Conservation (phyloP, 2,888 invertebrate genomes). For the Plemyria rubiginata region DNA sequence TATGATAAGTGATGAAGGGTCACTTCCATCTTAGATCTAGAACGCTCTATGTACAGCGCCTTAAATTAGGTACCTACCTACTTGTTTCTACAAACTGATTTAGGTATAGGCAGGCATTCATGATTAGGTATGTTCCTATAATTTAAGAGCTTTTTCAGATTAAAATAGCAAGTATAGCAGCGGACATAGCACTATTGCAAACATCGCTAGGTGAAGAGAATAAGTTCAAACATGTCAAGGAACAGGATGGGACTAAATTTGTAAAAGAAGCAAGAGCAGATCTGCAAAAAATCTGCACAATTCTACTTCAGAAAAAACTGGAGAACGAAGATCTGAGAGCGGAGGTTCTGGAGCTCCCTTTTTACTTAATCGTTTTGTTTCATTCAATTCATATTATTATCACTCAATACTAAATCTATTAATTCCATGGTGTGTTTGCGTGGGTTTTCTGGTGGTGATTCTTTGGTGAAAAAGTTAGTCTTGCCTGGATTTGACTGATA, state of each 20-base stretch:
- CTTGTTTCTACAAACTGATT: too few species aligned
- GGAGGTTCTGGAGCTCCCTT: slow-evolving; percentile 53
- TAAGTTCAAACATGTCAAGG: slow-evolving; percentile 56
- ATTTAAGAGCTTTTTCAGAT: slow-evolving; percentile 44
- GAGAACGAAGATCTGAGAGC: slow-evolving; percentile 69
- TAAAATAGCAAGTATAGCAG: slow-evolving; percentile 49
- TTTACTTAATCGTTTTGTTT: not conserved
- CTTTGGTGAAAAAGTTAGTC: not conserved
- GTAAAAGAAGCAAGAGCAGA: slow-evolving; percentile 70
- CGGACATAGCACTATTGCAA: slow-evolving; percentile 51
- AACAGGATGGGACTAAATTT: slow-evolving; percentile 58
- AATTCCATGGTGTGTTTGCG: too few species aligned
- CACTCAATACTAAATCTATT: too few species aligned
- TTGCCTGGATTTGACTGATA: not conserved
- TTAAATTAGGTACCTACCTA: too few species aligned
- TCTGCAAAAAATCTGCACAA: slow-evolving; percentile 64
- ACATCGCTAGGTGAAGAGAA: slow-evolving; percentile 50
- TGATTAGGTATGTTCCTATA: too few species aligned
- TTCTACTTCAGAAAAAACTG: slow-evolving; percentile 66
- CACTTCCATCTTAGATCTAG: too few species aligned
- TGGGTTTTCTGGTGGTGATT: too few species aligned
- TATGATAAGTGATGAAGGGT: too few species aligned
- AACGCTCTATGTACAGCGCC: too few species aligned
- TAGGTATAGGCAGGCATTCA: too few species aligned
- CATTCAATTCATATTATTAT: not conserved